These are phyloP conservation scores for Thaleichthys pacificus DNA, from an alignment of 2,797 vertebrate genomes.

Conservation along the genomic window DNA sequence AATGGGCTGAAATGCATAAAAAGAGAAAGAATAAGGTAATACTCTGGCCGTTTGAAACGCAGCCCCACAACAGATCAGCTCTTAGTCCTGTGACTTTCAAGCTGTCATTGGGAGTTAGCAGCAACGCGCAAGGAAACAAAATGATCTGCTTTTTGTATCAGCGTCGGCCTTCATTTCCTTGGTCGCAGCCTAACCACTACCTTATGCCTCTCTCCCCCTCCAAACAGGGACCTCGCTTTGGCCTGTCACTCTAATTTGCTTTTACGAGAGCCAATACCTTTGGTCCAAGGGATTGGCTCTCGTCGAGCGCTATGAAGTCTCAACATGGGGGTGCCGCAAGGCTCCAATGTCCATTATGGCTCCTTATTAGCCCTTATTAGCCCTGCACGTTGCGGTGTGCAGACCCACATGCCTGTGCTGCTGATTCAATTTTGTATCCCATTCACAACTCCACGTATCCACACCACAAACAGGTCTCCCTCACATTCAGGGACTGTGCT, in stretches of 20 bases:
- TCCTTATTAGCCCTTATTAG: constrained; percentile 30
- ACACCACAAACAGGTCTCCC: constrained; percentile 40
- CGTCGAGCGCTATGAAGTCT: constrained; percentile 33
- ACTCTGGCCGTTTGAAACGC: constrained; percentile 29
- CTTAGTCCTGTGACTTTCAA: constrained; percentile 46
- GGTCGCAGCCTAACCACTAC: constrained; percentile 51
- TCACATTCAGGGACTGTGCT: constrained; percentile 19
- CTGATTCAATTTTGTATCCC: constrained; percentile 59
- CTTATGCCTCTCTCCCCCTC: constrained; percentile 41
- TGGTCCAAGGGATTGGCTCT: constrained; percentile 32
- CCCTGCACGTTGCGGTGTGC: constrained; percentile 45
- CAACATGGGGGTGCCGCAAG: constrained; percentile 29
- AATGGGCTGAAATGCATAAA: constrained; percentile 37
- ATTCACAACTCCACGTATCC: constrained; percentile 42
- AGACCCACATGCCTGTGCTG: constrained; percentile 46
- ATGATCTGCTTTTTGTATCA: constrained; percentile 32
- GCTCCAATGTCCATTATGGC: constrained; percentile 54
- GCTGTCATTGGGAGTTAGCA: constrained; percentile 24
- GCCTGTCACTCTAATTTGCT: constrained; percentile 43
- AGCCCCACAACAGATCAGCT: constrained; percentile 26
- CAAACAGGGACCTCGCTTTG: constrained; percentile 37
- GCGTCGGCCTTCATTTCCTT: constrained; percentile 49
- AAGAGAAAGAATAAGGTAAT: constrained; percentile 6
- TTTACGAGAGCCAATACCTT: constrained; percentile 53
- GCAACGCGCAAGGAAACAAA: constrained; percentile 30